phyloP scores from a whole-genome alignment of 2,888 invertebrate species.

The Dynastes maya region DNA sequence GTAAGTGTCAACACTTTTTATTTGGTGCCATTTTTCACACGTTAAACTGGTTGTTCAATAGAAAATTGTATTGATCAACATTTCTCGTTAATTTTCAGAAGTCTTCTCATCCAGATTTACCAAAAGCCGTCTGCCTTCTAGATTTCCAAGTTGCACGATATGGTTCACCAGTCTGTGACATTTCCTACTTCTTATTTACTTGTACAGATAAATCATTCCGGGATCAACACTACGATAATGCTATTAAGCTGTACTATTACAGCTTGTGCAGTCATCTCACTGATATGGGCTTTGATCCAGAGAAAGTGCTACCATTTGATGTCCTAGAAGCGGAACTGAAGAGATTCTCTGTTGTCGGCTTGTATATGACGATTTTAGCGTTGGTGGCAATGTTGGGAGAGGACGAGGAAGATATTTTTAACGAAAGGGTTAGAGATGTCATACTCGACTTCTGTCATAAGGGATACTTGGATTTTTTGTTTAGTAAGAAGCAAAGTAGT shows the following conservation, averaged over 20 bases:
- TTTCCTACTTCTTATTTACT: slow-evolving; percentile 63
- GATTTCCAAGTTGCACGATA: slow-evolving; percentile 60
- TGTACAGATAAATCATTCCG: slow-evolving; percentile 60
- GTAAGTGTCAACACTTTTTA: slow-evolving; percentile 32
- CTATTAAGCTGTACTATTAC: slow-evolving; percentile 62
- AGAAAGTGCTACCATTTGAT: slow-evolving; percentile 59
- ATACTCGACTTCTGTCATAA: slow-evolving; percentile 50
- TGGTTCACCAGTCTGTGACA: slow-evolving; percentile 61
- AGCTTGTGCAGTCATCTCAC: slow-evolving; percentile 57
- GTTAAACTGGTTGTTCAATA: too few relatives aligned
- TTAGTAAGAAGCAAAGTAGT: background rate
- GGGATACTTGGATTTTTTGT: slow-evolving; percentile 44
- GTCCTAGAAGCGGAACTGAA: slow-evolving; percentile 59
- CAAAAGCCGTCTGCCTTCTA: slow-evolving; percentile 59
- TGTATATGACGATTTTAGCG: slow-evolving; percentile 54
- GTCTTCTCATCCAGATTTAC: slow-evolving; percentile 37
- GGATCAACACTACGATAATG: slow-evolving; percentile 58
- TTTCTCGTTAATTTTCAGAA: slow-evolving; percentile 44
- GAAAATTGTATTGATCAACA: background rate
- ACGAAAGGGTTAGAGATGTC: slow-evolving; percentile 52
- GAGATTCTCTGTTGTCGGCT: slow-evolving; percentile 58
- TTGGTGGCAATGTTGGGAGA: slow-evolving; percentile 56
- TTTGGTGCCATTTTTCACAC: too few relatives aligned
- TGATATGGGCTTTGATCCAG: slow-evolving; percentile 59
- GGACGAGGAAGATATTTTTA: slow-evolving; percentile 54